Evolutionary conservation across 2,113 vertebrate species (phyloP).

Genomic region (Chamaea fasciata): DNA sequence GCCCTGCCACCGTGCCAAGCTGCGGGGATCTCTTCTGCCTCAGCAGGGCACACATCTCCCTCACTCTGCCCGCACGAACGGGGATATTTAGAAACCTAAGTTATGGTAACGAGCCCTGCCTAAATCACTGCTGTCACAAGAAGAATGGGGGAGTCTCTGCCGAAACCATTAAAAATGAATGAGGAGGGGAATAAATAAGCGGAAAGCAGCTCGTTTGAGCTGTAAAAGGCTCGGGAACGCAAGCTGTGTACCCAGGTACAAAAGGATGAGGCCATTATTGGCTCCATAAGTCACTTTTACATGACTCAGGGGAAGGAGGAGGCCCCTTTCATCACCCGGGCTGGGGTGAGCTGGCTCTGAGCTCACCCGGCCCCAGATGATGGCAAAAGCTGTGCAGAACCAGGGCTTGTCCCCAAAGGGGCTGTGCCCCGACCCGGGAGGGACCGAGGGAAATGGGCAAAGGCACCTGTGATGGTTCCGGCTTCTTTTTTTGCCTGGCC

Average conservation of each 20-base stretch:
- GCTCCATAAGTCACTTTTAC: conserved; percentile 18
- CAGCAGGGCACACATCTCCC: not conserved
- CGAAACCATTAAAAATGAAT: conserved; percentile 57
- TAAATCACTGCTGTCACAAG: conserved; percentile 15
- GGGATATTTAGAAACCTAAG: conserved; percentile 19
- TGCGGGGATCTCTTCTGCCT: conserved; percentile 2
- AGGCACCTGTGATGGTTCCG: too few species aligned
- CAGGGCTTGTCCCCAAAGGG: too few species aligned
- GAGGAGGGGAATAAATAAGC: conserved; percentile 52
- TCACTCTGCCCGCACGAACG: not conserved
- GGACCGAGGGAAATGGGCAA: too few species aligned
- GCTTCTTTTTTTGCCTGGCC: too few species aligned
- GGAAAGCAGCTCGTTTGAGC: conserved; percentile 34
- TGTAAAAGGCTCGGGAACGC: conserved; percentile 64
- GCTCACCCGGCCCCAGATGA: too few species aligned
- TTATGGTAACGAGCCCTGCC: conserved; percentile 50
- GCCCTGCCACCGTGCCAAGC: not conserved
- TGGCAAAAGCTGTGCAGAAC: too few species aligned
- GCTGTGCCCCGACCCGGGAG: too few species aligned
- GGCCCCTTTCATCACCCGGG: not conserved
- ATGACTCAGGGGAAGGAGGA: not conserved
- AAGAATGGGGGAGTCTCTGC: conserved; percentile 5
- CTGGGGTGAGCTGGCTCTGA: not conserved
- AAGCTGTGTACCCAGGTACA: conserved; percentile 49
- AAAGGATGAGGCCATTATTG: conserved; percentile 50